Evolutionary conservation across 2,113 vertebrate genomes (phyloP), one percentile per base, ranked within the genome.

Genomic region (Chiloscyllium plagiosum): DNA sequence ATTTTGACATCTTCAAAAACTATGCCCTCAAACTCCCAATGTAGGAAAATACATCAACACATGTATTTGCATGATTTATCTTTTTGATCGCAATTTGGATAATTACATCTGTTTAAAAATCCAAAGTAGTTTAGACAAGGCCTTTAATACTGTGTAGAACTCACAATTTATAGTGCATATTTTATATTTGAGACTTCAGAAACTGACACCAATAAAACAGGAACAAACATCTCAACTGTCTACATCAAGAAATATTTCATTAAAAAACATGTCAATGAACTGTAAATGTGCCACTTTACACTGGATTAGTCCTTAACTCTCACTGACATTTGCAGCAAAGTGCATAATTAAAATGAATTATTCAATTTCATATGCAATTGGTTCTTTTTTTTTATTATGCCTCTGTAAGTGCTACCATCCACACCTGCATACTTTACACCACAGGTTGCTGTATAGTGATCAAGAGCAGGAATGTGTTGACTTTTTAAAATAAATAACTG

Each of bases 271-370:
- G n/a, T 19, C n/a, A 83, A 83, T 37, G 78, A 83, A 83, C 78
- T 83, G n/a, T 76, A 76, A 83, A 83, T 22, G 17, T 83, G 37
- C 80, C 80, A 83, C 37, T 83, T 47, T 42, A 47, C 37, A 42
- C 15, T 83, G 78, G 78, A 83, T 42, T 42, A 33, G 78, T 17
- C 17, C 80, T 83, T 83, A 47, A 42, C 80, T 22, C 19, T 83
- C 19, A 15, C 87, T 65, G 56, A 92, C 29, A 92, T 92, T 92
- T 92, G 65, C 87, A 92, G 87, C 56, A 61, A 92, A 65, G 65
- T 5, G 87, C 52, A 90, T 61, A 92, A 92, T 92, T n/a, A 65
- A 92, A 89, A 19, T n/a, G 56, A 65, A n/a, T 92, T 61, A 65
- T 92, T 92, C 87, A 61, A 92, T 65, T 92, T 61, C 65, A 37